phyloP scores from a whole-genome alignment of 2,888 invertebrate genomes.

The Dascillus cervinus region DNA sequence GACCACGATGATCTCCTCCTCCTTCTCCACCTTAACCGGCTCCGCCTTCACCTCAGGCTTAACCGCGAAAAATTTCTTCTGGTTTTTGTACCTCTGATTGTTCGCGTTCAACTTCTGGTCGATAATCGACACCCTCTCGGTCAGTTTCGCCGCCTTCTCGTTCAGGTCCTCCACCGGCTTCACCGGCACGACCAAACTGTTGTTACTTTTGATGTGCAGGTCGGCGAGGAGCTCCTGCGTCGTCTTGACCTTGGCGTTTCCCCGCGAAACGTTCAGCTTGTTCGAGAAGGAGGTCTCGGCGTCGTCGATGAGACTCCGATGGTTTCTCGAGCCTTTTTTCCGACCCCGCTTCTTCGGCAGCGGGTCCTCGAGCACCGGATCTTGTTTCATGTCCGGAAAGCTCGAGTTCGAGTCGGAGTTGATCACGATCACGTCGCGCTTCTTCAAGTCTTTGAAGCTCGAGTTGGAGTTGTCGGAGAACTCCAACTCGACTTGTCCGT shows the following conservation, averaged over 20 bases:
- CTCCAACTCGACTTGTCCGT: conserved; percentile 42
- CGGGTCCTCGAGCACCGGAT: conserved; percentile 34
- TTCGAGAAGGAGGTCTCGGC: conserved; percentile 49
- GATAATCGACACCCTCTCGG: conserved; percentile 38
- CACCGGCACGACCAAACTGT: conserved; percentile 4
- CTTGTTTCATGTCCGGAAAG: conserved; percentile 42
- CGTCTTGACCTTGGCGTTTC: conserved; percentile 59
- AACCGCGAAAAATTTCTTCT: conserved; percentile 19
- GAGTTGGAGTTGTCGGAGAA: conserved; percentile 42
- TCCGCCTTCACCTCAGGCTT: conserved; percentile 4
- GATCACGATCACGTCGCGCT: conserved; percentile 27
- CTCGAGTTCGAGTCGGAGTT: conserved; percentile 47
- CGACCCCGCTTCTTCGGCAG: conserved; percentile 51
- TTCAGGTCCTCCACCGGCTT: conserved; percentile 37
- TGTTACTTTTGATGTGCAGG: conserved; percentile 47
- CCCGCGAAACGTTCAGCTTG: conserved; percentile 52
- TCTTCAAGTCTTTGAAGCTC: conserved; percentile 34
- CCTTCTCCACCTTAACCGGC: conserved; percentile 16
- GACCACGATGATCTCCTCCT: conserved; percentile 23
- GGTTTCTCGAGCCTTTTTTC: conserved; percentile 52
- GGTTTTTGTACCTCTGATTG: conserved; percentile 33
- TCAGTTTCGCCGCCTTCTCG: conserved; percentile 39
- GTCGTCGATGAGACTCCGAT: conserved; percentile 44
- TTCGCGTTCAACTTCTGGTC: conserved; percentile 40
- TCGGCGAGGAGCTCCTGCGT: conserved; percentile 76